phyloP scores from a whole-genome alignment of 1,140 invertebrate species.

The Lordiphosa clarofinis region DNA sequence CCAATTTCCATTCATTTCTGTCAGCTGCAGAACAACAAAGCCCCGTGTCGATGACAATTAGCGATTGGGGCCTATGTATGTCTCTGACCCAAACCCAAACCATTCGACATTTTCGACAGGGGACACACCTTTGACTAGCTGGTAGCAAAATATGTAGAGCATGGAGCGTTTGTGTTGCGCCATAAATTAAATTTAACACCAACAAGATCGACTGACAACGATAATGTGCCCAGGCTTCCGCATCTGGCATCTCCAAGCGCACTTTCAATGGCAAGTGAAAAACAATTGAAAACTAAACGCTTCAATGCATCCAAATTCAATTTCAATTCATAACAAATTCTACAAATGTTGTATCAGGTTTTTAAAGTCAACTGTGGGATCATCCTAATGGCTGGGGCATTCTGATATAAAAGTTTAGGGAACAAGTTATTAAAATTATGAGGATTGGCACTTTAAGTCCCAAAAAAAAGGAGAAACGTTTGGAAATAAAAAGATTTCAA shows the following conservation, averaged over 20 bases:
- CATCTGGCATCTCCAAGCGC: constrained; percentile 6
- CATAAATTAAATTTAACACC: constrained; percentile 78
- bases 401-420: too few species aligned
- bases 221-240: constrained; percentile 12
- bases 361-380: constrained; percentile 5
- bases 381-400: too few species aligned
- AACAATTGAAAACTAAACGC: constrained; percentile 46
- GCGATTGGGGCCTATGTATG: constrained; percentile 51
- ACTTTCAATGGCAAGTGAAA: constrained; percentile 43
- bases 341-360: constrained; percentile 3
- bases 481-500: too few species aligned
- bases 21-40: constrained; percentile 59
- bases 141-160: constrained; percentile 67
- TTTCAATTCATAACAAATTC: constrained; percentile 17
- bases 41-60: constrained; percentile 73
- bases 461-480: too few species aligned
- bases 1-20: constrained; percentile 58
- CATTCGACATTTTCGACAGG: constrained; percentile 18
- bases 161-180: constrained; percentile 64
- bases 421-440: too few species aligned
- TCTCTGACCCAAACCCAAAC: constrained; percentile 35
- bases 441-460: too few species aligned
- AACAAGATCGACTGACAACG: constrained; percentile 48
- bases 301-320: constrained; percentile 34
- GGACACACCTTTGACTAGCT: constrained; percentile 43